Conservation (phyloP, 2,113 vertebrate genomes). For the Cichladusa arquata region DNA sequence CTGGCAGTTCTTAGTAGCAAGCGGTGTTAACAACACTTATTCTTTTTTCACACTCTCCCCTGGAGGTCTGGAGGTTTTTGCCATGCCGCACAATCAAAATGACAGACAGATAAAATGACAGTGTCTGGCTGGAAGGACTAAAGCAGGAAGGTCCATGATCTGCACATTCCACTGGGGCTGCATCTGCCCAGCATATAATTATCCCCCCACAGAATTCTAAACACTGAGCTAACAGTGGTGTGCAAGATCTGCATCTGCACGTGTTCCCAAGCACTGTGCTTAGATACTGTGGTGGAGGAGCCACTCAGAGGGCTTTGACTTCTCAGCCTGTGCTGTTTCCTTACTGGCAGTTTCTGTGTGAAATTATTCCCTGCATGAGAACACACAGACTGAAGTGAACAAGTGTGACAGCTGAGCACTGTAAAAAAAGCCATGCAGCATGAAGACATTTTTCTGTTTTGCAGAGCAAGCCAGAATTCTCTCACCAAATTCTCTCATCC, state of each 20-base stretch:
- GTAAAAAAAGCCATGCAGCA: neutral
- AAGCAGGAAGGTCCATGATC: neutral
- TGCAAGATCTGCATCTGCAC: fast-evolving
- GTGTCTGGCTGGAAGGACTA: neutral
- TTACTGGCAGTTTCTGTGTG: neutral
- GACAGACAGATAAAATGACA: neutral
- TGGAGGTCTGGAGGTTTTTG: neutral
- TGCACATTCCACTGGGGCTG: neutral
- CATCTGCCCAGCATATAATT: neutral
- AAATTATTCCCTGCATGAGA: neutral
- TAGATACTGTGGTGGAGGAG: neutral
- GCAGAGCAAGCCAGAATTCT: neutral
- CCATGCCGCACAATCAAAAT: neutral
- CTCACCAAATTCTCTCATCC: neutral
- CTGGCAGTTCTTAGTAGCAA: neutral
- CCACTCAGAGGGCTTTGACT: neutral
- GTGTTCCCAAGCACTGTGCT: neutral
- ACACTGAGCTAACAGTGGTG: neutral
- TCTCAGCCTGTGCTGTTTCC: neutral
- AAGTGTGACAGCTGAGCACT: neutral
- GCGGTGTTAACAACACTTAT: neutral
- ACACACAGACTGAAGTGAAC: neutral
- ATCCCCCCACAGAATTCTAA: neutral
- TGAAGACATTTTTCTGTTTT: neutral
- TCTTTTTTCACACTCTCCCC: neutral